Evolutionary conservation across 2,113 vertebrate genomes (phyloP).

Genomic region (Neomonachus schauinslandi): DNA sequence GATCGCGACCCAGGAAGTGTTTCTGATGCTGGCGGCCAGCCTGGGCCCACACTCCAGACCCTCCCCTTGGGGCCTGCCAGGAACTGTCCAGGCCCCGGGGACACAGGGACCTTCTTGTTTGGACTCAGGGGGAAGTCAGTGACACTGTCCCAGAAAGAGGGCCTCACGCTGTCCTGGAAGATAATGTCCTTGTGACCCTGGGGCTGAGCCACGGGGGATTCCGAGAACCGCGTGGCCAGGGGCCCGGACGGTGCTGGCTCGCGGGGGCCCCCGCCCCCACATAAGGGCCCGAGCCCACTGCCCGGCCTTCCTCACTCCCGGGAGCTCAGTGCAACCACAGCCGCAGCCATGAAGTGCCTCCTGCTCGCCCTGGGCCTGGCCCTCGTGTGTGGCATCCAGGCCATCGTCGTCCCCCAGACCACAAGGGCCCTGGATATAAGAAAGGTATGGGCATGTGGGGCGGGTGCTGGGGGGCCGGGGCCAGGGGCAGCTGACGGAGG

Average conservation of each 20-base stretch:
- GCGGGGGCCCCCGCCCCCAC: not conserved
- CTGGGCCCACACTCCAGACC: not conserved
- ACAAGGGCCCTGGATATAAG: rapidly evolving
- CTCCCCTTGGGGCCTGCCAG: not conserved
- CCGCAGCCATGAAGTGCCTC: not conserved
- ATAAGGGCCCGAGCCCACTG: rapidly evolving
- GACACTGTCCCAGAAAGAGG: not conserved
- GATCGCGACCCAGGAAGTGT: not conserved
- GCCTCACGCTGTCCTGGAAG: not conserved
- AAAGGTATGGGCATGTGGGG: not conserved
- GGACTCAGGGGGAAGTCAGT: not conserved
- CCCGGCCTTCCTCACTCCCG: not conserved
- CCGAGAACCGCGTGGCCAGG: rapidly evolving
- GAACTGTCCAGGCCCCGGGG: not conserved
- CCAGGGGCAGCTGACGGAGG: not conserved
- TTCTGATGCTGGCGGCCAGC: rapidly evolving
- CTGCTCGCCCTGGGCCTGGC: not conserved
- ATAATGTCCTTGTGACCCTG: not conserved
- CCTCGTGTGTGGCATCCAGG: not conserved
- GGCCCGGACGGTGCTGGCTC: rapidly evolving
- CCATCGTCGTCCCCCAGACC: rapidly evolving
- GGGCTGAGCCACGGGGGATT: not conserved
- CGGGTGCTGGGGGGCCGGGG: too few relatives aligned
- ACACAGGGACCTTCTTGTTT: not conserved
- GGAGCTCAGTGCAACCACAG: rapidly evolving